phyloP scores from a whole-genome alignment of 2,888 invertebrate genomes.

The Sarcophaga caerulescens region DNA sequence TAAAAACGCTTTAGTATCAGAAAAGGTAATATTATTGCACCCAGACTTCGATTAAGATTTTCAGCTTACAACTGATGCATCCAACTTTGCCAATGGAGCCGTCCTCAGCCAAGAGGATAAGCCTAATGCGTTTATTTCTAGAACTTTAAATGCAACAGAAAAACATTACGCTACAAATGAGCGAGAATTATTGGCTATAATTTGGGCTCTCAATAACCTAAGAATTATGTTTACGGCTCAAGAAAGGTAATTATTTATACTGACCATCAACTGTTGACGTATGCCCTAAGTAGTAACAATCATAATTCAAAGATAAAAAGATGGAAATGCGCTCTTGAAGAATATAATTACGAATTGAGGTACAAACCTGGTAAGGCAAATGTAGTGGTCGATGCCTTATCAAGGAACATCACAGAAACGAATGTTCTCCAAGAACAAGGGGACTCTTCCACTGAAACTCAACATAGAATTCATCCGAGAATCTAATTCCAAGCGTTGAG shows the following conservation, averaged over 20 bases:
- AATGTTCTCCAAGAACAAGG: slow-evolving; percentile 22
- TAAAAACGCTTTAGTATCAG: not conserved
- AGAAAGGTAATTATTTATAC: too few relatives aligned
- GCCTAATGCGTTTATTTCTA: too few relatives aligned
- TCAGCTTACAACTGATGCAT: too few relatives aligned
- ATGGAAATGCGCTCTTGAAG: too few relatives aligned
- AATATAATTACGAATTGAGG: slow-evolving; percentile 66
- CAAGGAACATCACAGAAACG: slow-evolving; percentile 37
- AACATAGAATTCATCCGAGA: slow-evolving; percentile 64
- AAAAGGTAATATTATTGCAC: not conserved
- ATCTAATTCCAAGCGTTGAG: slow-evolving; percentile 53
- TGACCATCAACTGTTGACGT: too few relatives aligned
- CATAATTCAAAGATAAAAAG: too few relatives aligned
- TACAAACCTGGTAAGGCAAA: slow-evolving; percentile 76
- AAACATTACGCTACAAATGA: not conserved
- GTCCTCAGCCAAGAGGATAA: too few relatives aligned
- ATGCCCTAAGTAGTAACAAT: too few relatives aligned
- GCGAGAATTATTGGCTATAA: not conserved
- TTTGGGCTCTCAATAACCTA: slow-evolving; percentile 8
- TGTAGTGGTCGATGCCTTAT: slow-evolving; percentile 70
- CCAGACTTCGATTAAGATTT: slow-evolving; percentile 8
- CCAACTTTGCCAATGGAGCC: too few relatives aligned
- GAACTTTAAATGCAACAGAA: too few relatives aligned
- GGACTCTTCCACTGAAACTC: slow-evolving; percentile 42
- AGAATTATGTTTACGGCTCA: slow-evolving; percentile 16